Percentiles rank a stretch among this genome's conserved stretches.
Conservation (phyloP, 2,888 invertebrate genomes). For the Morinoia aosen region DNA sequence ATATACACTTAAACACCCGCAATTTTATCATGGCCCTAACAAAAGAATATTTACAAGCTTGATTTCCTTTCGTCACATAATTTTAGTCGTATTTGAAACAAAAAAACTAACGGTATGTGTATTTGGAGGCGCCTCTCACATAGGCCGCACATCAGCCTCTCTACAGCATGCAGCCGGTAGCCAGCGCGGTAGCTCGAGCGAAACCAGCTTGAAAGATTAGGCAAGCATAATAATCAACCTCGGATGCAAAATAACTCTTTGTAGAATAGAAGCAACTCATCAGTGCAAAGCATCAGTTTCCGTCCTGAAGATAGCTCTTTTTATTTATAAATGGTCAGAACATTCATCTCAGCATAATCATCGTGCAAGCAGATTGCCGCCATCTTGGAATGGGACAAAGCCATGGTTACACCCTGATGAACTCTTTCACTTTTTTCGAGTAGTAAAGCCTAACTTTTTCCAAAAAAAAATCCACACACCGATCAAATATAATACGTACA, state of each 20-base stretch:
- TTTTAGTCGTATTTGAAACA: no score
- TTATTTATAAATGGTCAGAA: not conserved
- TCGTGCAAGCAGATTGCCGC: not conserved
- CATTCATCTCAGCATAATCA: not conserved
- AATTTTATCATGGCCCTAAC: no score
- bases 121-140: no score
- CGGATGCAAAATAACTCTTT: not conserved
- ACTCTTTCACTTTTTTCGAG: constrained; percentile 35
- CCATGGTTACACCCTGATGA: not conserved
- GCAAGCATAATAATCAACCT: not conserved
- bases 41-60: no score
- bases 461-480: not conserved
- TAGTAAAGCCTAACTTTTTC: not conserved
- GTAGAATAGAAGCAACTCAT: not conserved
- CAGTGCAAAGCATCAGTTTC: not conserved
- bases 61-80: no score
- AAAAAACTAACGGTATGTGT: no score
- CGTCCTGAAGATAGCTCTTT: not conserved
- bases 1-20: no score
- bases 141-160: no score
- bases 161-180: not conserved
- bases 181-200: not conserved
- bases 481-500: not conserved
- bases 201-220: not conserved
- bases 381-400: constrained; percentile 15